These are phyloP conservation scores for Xestia xanthographa DNA, from an alignment of 2,888 invertebrate genomes.

Conservation along the genomic window DNA sequence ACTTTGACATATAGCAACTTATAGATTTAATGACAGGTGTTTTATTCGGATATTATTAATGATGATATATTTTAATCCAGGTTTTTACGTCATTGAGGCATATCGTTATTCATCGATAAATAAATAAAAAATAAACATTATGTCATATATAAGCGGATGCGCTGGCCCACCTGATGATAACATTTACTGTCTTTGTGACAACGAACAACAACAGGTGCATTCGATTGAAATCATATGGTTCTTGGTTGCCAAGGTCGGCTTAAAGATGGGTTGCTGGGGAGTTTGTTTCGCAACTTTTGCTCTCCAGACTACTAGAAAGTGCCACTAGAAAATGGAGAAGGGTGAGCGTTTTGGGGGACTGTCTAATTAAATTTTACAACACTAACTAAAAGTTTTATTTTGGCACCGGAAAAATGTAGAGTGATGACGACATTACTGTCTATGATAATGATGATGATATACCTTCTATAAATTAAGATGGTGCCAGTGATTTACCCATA, in stretches of 20 bases:
- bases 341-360: not conserved
- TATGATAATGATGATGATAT: no score
- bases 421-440: not conserved
- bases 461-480: not conserved
- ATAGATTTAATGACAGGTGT: not conserved
- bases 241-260: not conserved
- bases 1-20: not conserved
- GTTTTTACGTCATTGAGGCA: not conserved
- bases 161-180: slow-evolving; percentile 4
- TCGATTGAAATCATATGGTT: not conserved
- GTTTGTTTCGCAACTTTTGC: not conserved
- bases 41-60: not conserved
- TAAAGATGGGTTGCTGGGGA: not conserved
- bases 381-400: not conserved
- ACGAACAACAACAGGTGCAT: not conserved
- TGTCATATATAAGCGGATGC: slow-evolving; percentile 1
- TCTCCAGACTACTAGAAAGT: no score
- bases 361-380: not conserved
- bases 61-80: not conserved
- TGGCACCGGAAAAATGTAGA: not conserved
- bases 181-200: not conserved
- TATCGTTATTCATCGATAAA: not conserved
- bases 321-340: not conserved
- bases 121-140: not conserved
- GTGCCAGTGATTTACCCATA: not conserved